A percentile compares a stretch with the other conserved stretches of the same genome.
These are phyloP conservation scores for Watsonalla cultraria DNA, from an alignment of 2,888 invertebrate species.

Conservation along the genomic window DNA sequence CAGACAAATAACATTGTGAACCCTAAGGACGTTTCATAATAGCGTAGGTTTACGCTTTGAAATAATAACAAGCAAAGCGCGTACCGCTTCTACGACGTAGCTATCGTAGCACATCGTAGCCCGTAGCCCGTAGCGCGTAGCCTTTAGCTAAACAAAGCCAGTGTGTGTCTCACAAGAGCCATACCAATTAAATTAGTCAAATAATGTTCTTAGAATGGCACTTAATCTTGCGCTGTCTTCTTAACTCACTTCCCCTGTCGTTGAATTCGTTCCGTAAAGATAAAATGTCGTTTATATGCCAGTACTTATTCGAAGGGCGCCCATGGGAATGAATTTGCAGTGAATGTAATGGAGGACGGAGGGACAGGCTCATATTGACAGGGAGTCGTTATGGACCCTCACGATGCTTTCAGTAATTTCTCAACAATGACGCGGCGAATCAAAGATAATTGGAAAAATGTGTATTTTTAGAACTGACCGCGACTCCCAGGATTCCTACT, in stretches of 20 bases:
- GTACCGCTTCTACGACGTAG: too few species aligned
- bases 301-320: conserved; percentile 1
- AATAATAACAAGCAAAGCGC: too few species aligned
- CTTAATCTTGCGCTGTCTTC: too few species aligned
- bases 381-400: conserved; percentile 2
- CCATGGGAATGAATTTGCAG: conserved; percentile 2
- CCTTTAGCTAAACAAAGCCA: too few species aligned
- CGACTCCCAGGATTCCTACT: background rate
- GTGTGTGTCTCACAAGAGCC: too few species aligned
- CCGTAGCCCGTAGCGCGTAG: too few species aligned
- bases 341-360: conserved; percentile 1
- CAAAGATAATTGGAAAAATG: conserved; percentile 2
- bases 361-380: conserved; percentile 3
- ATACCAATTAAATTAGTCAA: too few species aligned
- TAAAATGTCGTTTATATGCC: conserved; percentile 2
- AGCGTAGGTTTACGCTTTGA: too few species aligned
- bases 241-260: background rate
- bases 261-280: background rate
- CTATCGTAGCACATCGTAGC: too few species aligned
- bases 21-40: too few species aligned
- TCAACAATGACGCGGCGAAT: conserved; percentile 1
- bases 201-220: too few species aligned
- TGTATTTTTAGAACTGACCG: background rate
- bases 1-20: too few species aligned
- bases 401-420: conserved; percentile 3